A percentile compares a stretch with the other conserved stretches of the same genome.
Evolutionary conservation across 1,140 invertebrate genomes (phyloP).

Genomic region (Sweltsa coloradensis): DNA sequence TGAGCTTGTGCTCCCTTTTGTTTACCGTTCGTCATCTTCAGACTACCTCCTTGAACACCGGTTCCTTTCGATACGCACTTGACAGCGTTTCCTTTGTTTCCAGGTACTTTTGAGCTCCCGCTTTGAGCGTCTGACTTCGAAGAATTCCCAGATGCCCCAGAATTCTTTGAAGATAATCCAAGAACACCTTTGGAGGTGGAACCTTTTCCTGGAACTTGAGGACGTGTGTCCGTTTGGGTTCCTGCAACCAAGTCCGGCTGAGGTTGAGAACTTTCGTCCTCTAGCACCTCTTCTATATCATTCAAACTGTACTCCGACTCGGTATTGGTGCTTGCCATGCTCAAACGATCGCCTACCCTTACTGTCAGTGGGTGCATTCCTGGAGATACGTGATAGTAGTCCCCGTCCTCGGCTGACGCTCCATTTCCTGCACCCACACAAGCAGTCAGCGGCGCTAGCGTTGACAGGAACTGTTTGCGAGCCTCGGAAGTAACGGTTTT

Average conservation of each 20-base stretch:
- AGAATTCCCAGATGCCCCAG: no score
- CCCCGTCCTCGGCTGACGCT: constrained; percentile 41
- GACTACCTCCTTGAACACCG: no score
- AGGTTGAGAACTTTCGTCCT: constrained; percentile 35
- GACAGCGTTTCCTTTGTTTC: no score
- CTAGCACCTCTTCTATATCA: constrained; percentile 47
- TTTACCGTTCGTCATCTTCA: no score
- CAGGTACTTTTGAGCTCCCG: no score
- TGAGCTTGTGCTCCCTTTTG: no score
- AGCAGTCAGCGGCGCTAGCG: constrained; percentile 55
- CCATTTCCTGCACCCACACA: constrained; percentile 41
- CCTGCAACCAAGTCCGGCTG: constrained; percentile 63
- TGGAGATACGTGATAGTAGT: constrained; percentile 49
- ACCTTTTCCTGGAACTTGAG: no score
- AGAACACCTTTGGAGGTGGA: no score
- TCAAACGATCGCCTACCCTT: constrained; percentile 30
- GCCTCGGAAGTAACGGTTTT: constrained; percentile 30
- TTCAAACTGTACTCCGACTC: constrained; percentile 44
- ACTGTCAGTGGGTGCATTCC: neutral
- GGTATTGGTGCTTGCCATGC: constrained; percentile 22
- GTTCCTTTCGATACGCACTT: no score
- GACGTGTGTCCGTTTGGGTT: constrained; percentile 35
- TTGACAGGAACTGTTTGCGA: constrained; percentile 59
- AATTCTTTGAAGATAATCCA: no score
- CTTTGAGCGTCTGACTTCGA: no score